These are phyloP conservation scores for Brachycybe producta DNA, from an alignment of 2,888 invertebrate genomes.

Conservation along the genomic window DNA sequence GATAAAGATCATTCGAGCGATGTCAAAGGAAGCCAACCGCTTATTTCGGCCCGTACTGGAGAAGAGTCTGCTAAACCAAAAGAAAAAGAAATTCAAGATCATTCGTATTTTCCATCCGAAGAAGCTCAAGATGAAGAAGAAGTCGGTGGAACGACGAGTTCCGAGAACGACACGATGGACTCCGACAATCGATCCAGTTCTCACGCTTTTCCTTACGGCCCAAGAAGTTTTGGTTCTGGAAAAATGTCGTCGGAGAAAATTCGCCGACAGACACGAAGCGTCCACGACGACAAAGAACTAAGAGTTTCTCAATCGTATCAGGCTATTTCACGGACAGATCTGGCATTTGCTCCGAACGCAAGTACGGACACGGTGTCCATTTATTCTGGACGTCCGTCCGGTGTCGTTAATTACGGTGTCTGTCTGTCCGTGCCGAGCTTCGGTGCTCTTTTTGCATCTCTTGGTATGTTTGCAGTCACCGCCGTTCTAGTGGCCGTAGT, in stretches of 20 bases:
- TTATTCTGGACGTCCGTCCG: slow-evolving; percentile 5
- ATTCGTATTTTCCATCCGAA: slow-evolving; percentile 2
- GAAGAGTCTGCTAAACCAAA: neutral
- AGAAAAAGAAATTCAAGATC: slow-evolving; percentile 1
- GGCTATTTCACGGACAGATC: slow-evolving; percentile 79
- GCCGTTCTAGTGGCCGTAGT: slow-evolving; percentile 14
- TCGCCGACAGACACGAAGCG: slow-evolving; percentile 46
- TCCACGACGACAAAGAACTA: slow-evolving; percentile 48
- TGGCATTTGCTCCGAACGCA: slow-evolving; percentile 65
- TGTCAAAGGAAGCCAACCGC: neutral
- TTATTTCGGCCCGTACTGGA: neutral
- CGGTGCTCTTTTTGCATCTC: slow-evolving; percentile 13
- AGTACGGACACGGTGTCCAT: slow-evolving; percentile 6
- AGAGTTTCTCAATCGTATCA: slow-evolving; percentile 82
- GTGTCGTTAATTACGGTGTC: neutral
- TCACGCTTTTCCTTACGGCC: slow-evolving; percentile 63
- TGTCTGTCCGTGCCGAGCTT: slow-evolving; percentile 11
- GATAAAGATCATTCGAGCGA: neutral
- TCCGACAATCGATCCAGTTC: neutral
- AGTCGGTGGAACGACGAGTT: no score
- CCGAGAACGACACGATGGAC: neutral
- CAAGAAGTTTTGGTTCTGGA: slow-evolving; percentile 42
- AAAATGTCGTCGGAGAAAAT: slow-evolving; percentile 20
- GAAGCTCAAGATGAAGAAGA: neutral
- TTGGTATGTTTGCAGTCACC: slow-evolving; percentile 13